These are phyloP conservation scores for Labeo catla DNA, from an alignment of 2,113 vertebrate species.

Conservation along the genomic window DNA sequence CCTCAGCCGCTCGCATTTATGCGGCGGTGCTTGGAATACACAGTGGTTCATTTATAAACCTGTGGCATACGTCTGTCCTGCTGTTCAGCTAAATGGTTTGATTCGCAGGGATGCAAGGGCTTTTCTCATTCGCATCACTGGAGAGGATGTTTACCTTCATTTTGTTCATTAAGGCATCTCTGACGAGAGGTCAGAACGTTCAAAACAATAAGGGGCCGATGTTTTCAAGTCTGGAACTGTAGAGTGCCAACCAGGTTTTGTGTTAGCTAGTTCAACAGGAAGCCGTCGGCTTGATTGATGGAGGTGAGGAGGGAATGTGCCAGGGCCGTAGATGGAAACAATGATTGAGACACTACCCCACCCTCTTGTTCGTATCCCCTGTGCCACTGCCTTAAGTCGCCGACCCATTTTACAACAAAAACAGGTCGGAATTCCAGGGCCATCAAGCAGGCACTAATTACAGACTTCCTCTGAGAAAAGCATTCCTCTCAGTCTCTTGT, in stretches of 20 bases:
- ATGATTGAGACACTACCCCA: constrained; percentile 53
- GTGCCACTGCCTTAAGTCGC: constrained; percentile 15
- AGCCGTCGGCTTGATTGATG: constrained; percentile 50
- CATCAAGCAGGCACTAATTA: constrained; percentile 65
- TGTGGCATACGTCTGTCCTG: constrained; percentile 44
- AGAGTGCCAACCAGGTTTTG: constrained; percentile 9
- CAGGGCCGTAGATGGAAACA: constrained; percentile 48
- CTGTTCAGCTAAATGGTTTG: constrained; percentile 54
- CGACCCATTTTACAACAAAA: constrained; percentile 59
- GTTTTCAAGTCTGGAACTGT: constrained; percentile 31
- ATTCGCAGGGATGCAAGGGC: constrained; percentile 47
- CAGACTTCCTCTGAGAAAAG: constrained; percentile 62
- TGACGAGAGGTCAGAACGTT: constrained; percentile 50
- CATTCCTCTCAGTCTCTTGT: constrained; percentile 32
- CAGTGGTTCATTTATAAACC: constrained; percentile 25
- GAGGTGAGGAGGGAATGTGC: constrained; percentile 51
- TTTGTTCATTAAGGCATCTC: constrained; percentile 46
- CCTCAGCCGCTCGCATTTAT: constrained; percentile 57
- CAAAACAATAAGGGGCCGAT: constrained; percentile 53
- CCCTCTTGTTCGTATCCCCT: constrained; percentile 9
- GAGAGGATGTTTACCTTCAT: constrained; percentile 56
- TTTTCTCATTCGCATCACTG: constrained; percentile 24
- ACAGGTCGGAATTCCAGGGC: constrained; percentile 57
- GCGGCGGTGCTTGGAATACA: constrained; percentile 50
- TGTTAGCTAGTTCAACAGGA: constrained; percentile 42